Conservation (phyloP, 2,113 vertebrate genomes). For the Hemichromis elongatus region DNA sequence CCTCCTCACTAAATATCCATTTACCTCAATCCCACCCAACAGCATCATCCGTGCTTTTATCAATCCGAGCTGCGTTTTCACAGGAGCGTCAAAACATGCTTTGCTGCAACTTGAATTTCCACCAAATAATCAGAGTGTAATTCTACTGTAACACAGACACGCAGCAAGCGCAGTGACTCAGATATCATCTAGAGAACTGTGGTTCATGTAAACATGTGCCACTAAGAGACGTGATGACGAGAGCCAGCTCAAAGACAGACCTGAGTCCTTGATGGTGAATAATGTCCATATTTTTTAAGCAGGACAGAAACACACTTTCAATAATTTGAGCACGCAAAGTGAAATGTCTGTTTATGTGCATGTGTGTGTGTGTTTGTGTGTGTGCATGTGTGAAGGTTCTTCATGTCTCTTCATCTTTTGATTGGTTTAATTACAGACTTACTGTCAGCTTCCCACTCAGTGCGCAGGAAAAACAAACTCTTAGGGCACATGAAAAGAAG, state of each 20-base stretch:
- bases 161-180: background rate
- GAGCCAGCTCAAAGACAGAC: background rate
- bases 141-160: background rate
- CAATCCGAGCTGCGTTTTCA: background rate
- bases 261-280: background rate
- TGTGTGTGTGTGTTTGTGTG: background rate
- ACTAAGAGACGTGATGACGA: background rate
- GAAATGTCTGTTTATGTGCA: background rate
- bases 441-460: slow-evolving; percentile 59
- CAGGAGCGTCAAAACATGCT: slow-evolving; percentile 25
- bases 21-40: background rate
- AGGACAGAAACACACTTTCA: background rate
- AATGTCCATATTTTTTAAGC: background rate
- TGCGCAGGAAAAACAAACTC: slow-evolving; percentile 65
- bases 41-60: background rate
- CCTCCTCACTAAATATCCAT: slow-evolving; percentile 25
- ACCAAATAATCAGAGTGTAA: background rate
- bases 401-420: slow-evolving; percentile 67
- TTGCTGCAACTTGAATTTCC: background rate
- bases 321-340: background rate
- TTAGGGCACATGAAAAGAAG: slow-evolving; percentile 64
- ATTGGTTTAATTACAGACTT: slow-evolving; percentile 78
- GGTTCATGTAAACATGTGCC: background rate
- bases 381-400: slow-evolving; percentile 14
- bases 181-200: background rate